Conservation (phyloP, 2,797 vertebrate genomes). For the Halcyon leucocephala region DNA sequence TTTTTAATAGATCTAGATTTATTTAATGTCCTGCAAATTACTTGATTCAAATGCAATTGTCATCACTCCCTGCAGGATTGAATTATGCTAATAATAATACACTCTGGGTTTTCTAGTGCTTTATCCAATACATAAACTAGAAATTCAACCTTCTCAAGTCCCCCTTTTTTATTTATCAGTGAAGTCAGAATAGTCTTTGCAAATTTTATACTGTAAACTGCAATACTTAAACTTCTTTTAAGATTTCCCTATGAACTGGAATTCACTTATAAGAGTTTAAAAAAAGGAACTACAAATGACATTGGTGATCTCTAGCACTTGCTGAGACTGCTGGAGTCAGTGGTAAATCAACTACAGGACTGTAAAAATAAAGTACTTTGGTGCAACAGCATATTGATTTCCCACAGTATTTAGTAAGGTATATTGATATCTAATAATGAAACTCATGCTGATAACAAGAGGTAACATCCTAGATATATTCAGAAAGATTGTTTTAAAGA, state of each 20-base stretch:
- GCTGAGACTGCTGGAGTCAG: background rate
- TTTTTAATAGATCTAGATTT: background rate
- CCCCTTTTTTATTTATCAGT: background rate
- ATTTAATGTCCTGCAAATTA: background rate
- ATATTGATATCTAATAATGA: conserved; percentile 4
- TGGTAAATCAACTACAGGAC: background rate
- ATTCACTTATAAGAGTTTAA: background rate
- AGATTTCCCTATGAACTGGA: background rate
- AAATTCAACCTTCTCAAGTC: background rate
- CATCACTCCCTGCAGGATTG: background rate
- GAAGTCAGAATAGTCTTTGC: background rate
- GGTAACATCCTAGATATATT: background rate
- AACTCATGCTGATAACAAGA: background rate
- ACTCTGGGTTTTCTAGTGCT: background rate
- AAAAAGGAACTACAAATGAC: background rate
- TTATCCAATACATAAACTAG: background rate
- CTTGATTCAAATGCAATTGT: background rate
- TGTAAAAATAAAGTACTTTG: background rate
- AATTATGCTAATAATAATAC: background rate
- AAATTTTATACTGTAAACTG: background rate
- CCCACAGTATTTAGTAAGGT: background rate
- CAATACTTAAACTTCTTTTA: background rate
- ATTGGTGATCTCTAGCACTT: background rate
- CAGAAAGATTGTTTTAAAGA: background rate
- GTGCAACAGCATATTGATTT: conserved; percentile 31